Evolutionary conservation across 2,888 invertebrate species (phyloP), one percentile per base, ranked within the genome.

Genomic region (Tachina grossa): DNA sequence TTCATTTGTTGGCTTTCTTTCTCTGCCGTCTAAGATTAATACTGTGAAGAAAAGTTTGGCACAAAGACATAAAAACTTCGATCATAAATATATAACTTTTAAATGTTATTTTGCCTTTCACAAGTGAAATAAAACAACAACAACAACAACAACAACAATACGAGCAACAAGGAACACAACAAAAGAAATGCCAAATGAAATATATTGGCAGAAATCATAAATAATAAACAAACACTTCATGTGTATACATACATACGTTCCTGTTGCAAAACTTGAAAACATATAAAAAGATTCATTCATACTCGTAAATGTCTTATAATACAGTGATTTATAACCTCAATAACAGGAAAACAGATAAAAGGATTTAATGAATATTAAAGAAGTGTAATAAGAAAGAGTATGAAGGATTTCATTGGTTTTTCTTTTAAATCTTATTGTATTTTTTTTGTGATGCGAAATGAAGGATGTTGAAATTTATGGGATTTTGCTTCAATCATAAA

Each of bases 241-340:
- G 11, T 53, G 11, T 45, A 51, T 45, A 19, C 43, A 19, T 9
- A 39, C 13, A n/a, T 16, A 61, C 2, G 43, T 10, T n/a, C 43
- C 31, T 31, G 31, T 31, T 31, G 31, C 31, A 31, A 6, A 31
- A 31, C 31, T 31, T 31, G 31, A 31, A 53, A 41, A 43, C 13
- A 65, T 31, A 57, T 57, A 57, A n/a, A 59, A 9, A 19, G 16
- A 57, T 11, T 45, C 61, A 19, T 16, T 45, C 61, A 19, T 16
- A 69, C 76, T 83, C 66, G 61, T 75, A 72, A 79, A 83, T 66
- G 76, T 72, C 83, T 79, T 79, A 83, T 83, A 83, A 85, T 79
- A 47, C 76, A 53, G 75, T 83, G 83, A 85, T 85, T 85, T 85
- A 85, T 83, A 85, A 79, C 85, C 76, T 65, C 83, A 77, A 77